phyloP scores from a whole-genome alignment of 2,113 vertebrate genomes.

The Lota lota region DNA sequence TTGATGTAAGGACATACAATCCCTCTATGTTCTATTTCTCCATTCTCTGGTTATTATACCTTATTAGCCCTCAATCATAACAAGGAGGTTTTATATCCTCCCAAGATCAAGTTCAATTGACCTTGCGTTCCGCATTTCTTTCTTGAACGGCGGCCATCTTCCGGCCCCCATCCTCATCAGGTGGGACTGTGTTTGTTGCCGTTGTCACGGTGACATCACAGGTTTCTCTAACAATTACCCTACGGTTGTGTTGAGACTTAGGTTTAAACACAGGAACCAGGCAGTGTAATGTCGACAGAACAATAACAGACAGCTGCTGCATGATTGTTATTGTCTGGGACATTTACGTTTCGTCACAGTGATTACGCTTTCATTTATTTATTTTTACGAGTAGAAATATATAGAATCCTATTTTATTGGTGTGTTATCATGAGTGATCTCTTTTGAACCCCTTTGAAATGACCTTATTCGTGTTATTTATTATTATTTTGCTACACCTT shows the following conservation, averaged over 20 bases:
- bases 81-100: background rate
- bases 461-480: too few species aligned
- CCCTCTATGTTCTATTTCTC: background rate
- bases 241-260: background rate
- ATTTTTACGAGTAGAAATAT: background rate
- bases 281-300: background rate
- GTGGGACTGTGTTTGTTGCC: conserved; percentile 42
- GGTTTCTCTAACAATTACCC: conserved; percentile 34
- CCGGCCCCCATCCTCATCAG: conserved; percentile 31
- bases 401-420: too few species aligned
- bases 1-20: background rate
- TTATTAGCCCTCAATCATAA: background rate
- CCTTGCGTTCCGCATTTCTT: background rate
- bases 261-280: background rate
- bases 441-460: too few species aligned
- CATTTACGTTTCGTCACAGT: background rate
- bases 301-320: background rate
- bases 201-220: conserved; percentile 42
- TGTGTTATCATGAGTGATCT: too few species aligned
- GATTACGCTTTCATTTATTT: background rate
- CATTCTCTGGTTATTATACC: too few species aligned
- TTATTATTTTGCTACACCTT: too few species aligned
- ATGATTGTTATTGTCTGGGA: too few species aligned
- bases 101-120: conserved; percentile 14
- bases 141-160: conserved; percentile 36